phyloP scores from a whole-genome alignment of 2,797 vertebrate species.

The Tragelaphus oryx region DNA sequence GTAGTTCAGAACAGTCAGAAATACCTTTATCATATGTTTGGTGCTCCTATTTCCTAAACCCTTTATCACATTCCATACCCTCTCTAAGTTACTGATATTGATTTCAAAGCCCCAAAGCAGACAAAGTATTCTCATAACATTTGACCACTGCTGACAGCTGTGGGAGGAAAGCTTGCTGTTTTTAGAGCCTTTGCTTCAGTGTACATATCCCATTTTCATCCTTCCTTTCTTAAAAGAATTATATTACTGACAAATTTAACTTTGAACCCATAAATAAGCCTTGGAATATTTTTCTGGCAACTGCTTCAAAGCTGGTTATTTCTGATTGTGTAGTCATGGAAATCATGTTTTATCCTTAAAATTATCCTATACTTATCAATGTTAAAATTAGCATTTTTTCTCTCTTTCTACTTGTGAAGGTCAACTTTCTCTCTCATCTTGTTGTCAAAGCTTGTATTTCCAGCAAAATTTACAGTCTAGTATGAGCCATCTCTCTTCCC shows the following conservation, averaged over 20 bases:
- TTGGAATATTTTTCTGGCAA: constrained; percentile 58
- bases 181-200: constrained; percentile 48
- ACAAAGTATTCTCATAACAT: constrained; percentile 50
- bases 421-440: constrained; percentile 45
- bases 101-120: constrained; percentile 40
- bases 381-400: constrained; percentile 59
- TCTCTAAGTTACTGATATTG: constrained; percentile 38
- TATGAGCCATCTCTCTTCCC: not conserved
- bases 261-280: constrained; percentile 63
- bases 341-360: constrained; percentile 68
- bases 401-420: constrained; percentile 32
- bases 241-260: constrained; percentile 68
- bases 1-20: not conserved
- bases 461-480: constrained; percentile 10
- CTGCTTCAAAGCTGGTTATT: constrained; percentile 63
- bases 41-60: not conserved
- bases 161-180: constrained; percentile 44
- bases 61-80: constrained; percentile 6
- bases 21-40: constrained; percentile 36
- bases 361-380: constrained; percentile 60
- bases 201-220: constrained; percentile 44
- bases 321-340: constrained; percentile 67
- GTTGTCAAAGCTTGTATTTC: constrained; percentile 4
- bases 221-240: constrained; percentile 60
- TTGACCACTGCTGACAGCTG: constrained; percentile 59